Percentiles rank a stretch among this genome's conserved stretches.
phyloP scores from a whole-genome alignment of 1,140 invertebrate species.

The Hesperophylax magnus region DNA sequence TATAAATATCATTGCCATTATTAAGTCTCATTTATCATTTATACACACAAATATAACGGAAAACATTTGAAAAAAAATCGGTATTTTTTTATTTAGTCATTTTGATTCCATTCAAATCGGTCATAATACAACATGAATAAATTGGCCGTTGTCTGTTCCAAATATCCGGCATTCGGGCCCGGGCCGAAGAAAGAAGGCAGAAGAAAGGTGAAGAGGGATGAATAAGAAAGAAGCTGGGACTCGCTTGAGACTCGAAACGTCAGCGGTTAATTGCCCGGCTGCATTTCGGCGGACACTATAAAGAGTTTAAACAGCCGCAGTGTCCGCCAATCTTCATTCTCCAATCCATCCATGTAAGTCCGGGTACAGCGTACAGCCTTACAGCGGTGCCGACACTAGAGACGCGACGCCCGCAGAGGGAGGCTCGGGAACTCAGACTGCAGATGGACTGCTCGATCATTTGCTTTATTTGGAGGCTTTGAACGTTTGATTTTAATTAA shows the following conservation, averaged over 20 bases:
- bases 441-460: not conserved
- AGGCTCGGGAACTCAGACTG: not conserved
- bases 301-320: not conserved
- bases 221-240: not conserved
- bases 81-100: not conserved
- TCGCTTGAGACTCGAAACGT: not conserved
- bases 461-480: too few relatives aligned
- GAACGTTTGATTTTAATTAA: too few relatives aligned
- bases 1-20: not conserved
- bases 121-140: conserved; percentile 16
- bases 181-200: not conserved
- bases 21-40: not conserved
- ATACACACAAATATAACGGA: not conserved
- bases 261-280: conserved; percentile 34
- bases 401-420: not conserved
- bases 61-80: not conserved
- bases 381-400: not conserved
- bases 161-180: conserved; percentile 12
- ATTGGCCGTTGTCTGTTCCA: conserved; percentile 15
- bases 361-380: not conserved
- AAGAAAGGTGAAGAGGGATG: not conserved
- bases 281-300: conserved; percentile 9
- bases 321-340: conserved; percentile 17
- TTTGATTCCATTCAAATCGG: conserved; percentile 8
- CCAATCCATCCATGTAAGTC: conserved; percentile 18